Percentiles rank a stretch among this genome's conserved stretches.
These are phyloP conservation scores for Hymenochirus boettgeri DNA, from an alignment of 2,113 vertebrate species.

Conservation along the genomic window DNA sequence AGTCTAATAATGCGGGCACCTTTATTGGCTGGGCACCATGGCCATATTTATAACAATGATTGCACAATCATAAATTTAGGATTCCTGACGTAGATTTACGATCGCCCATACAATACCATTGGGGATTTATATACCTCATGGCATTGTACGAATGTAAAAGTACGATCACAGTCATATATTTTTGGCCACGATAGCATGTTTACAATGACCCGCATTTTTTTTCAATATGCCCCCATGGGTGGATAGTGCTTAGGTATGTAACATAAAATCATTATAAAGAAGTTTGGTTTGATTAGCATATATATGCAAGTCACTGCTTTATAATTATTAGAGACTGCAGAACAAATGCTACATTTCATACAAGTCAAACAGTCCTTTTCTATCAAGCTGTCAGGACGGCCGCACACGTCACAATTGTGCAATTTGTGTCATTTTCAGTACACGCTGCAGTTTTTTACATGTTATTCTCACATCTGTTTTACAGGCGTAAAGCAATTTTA, in stretches of 20 bases:
- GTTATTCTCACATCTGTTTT: conserved; percentile 5
- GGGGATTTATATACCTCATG: too few relatives aligned
- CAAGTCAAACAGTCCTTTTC: conserved; percentile 1
- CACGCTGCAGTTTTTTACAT: neutral
- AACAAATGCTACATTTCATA: neutral
- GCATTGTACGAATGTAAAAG: too few relatives aligned
- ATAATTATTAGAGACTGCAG: neutral
- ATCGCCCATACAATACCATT: too few relatives aligned
- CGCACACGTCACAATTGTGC: conserved; percentile 7
- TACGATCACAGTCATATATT: too few relatives aligned
- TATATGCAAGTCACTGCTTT: neutral
- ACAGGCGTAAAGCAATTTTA: conserved; percentile 8
- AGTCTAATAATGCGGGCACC: too few relatives aligned
- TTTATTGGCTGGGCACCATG: too few relatives aligned
- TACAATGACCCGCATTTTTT: too few relatives aligned
- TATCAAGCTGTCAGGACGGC: conserved; percentile 7
- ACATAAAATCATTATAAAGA: neutral
- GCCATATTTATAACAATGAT: too few relatives aligned
- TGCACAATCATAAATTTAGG: too few relatives aligned
- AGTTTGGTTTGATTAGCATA: neutral
- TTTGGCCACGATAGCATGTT: too few relatives aligned
- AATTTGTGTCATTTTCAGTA: conserved; percentile 9
- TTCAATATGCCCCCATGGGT: neutral
- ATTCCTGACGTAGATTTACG: too few relatives aligned
- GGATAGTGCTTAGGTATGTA: neutral